Percentiles rank a stretch among this genome's conserved stretches.
phyloP scores from a whole-genome alignment of 1,140 invertebrate species.

The Mactra quadrangularis region DNA sequence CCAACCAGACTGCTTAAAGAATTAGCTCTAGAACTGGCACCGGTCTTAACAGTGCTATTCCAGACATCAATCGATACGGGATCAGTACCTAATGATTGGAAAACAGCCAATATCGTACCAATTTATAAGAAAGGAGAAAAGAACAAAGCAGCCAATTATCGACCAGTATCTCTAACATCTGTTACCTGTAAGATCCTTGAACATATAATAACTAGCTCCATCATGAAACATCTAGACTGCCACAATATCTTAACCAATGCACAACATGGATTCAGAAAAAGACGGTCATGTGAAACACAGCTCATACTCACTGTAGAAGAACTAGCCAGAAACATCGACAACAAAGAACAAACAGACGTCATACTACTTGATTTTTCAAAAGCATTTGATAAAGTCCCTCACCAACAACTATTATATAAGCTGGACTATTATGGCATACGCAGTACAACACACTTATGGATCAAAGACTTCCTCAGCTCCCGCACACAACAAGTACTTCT shows the following conservation, averaged over 20 bases:
- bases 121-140: conserved; percentile 33
- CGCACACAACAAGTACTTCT: too few relatives aligned
- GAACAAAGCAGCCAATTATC: too few relatives aligned
- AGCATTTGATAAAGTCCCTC: conserved; percentile 4
- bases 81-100: conserved; percentile 14
- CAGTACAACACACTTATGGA: too few relatives aligned
- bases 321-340: background rate
- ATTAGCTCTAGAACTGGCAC: background rate
- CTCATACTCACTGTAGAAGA: conserved; percentile 15
- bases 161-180: too few relatives aligned
- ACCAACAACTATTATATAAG: background rate
- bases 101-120: conserved; percentile 2
- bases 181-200: too few relatives aligned
- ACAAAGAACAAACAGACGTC: too few relatives aligned
- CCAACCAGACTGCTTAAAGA: too few relatives aligned
- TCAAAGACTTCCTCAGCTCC: too few relatives aligned
- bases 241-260: background rate
- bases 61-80: conserved; percentile 7
- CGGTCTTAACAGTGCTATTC: background rate
- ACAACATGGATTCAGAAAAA: too few relatives aligned
- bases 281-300: too few relatives aligned
- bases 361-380: too few relatives aligned
- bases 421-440: too few relatives aligned
- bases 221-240: background rate
- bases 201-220: conserved; percentile 4